Conservation (phyloP, 2,797 vertebrate species). For the Gephyroberyx darwinii region DNA sequence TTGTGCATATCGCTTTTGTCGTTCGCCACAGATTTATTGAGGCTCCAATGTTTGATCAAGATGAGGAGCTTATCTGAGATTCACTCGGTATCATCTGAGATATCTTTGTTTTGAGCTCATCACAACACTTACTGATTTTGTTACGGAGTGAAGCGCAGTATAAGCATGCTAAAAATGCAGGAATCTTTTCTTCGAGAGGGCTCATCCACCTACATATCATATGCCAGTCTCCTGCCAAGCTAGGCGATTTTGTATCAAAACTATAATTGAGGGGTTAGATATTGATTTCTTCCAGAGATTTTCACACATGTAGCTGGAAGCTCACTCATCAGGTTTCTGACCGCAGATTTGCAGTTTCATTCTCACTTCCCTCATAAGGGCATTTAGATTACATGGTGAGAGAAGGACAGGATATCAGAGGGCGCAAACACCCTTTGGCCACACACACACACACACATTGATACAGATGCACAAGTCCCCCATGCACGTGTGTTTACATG, state of each 20-base stretch:
- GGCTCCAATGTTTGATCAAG: neutral
- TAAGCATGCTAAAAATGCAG: neutral
- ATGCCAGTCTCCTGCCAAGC: slow-evolving; percentile 22
- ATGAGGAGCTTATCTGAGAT: neutral
- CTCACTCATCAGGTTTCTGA: slow-evolving; percentile 24
- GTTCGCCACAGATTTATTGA: neutral
- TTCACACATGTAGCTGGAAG: slow-evolving; percentile 17
- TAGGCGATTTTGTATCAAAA: slow-evolving; percentile 49
- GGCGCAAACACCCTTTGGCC: slow-evolving; percentile 57
- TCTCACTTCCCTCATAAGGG: slow-evolving; percentile 49
- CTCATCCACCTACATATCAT: slow-evolving; percentile 28
- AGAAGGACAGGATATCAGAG: slow-evolving; percentile 53
- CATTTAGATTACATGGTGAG: slow-evolving; percentile 40
- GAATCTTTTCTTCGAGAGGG: neutral
- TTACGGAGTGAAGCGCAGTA: neutral
- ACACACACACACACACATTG: slow-evolving; percentile 18
- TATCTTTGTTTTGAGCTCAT: neutral
- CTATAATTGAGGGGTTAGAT: slow-evolving; percentile 56
- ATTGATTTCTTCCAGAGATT: slow-evolving; percentile 48
- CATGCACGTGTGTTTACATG: slow-evolving; percentile 1
- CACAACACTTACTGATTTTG: neutral
- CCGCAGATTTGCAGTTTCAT: slow-evolving; percentile 49
- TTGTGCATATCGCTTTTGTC: neutral
- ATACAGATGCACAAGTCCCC: neutral
- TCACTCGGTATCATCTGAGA: neutral